phyloP scores from a whole-genome alignment of 2,888 invertebrate genomes.

The Patella pellucida region DNA sequence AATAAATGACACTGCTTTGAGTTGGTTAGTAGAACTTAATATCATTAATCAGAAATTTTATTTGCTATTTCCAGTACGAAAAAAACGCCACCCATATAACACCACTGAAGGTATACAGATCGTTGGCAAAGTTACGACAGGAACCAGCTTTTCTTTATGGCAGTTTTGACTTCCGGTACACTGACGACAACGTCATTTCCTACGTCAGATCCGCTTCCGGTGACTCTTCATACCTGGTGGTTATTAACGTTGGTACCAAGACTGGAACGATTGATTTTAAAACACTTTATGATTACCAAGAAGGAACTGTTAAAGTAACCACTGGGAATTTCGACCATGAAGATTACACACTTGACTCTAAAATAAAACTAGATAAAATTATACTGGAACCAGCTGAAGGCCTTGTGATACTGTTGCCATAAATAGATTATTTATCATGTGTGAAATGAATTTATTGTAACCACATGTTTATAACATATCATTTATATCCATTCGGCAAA shows the following conservation, averaged over 20 bases:
- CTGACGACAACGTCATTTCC: not conserved
- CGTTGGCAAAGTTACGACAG: not conserved
- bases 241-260: not conserved
- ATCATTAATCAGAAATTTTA: no score
- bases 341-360: not conserved
- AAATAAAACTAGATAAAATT: not conserved
- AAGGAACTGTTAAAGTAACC: not conserved
- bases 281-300: not conserved
- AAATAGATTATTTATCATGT: no score
- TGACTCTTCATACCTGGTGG: not conserved
- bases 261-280: not conserved
- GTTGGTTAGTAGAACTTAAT: no score
- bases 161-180: not conserved
- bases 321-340: not conserved
- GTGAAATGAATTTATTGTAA: no score
- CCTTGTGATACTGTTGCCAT: not conserved
- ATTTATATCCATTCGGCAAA: no score
- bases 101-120: not conserved
- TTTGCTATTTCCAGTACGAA: not conserved
- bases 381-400: not conserved
- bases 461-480: no score
- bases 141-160: constrained; percentile 1
- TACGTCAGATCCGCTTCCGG: not conserved
- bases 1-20: no score
- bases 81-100: not conserved